A percentile compares a stretch with the other conserved stretches of the same genome.
These are phyloP conservation scores for Lacanobia oleracea DNA, from an alignment of 2,888 invertebrate species.

Conservation along the genomic window DNA sequence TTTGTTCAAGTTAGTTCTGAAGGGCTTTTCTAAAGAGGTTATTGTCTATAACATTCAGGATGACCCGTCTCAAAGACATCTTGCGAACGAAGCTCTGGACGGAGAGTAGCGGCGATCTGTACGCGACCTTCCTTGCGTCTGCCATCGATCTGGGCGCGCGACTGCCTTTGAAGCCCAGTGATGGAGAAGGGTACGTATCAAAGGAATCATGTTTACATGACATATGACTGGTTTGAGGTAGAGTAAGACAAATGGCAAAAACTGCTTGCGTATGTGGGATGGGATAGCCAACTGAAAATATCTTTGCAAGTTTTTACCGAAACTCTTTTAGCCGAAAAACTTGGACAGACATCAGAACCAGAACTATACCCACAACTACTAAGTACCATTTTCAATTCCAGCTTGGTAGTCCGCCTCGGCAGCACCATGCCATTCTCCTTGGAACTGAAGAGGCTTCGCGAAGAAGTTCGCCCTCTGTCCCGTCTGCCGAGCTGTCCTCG, in stretches of 20 bases:
- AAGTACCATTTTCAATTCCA: slow-evolving; percentile 68
- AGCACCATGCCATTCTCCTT: slow-evolving; percentile 94
- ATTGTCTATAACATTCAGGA: slow-evolving; percentile 78
- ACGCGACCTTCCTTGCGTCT: slow-evolving; percentile 96
- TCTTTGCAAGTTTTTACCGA: too few relatives aligned
- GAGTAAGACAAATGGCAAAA: too few relatives aligned
- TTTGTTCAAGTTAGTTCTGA: too few relatives aligned
- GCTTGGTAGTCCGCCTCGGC: slow-evolving; percentile 95
- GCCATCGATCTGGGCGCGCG: slow-evolving; percentile 96
- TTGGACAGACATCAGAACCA: too few relatives aligned
- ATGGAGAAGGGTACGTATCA: slow-evolving; percentile 95
- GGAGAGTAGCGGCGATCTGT: slow-evolving; percentile 93
- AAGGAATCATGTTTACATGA: neutral
- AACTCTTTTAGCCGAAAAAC: too few relatives aligned
- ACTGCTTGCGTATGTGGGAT: too few relatives aligned
- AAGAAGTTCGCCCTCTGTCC: slow-evolving; percentile 95
- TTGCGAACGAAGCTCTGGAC: slow-evolving; percentile 95
- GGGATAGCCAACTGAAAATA: too few relatives aligned
- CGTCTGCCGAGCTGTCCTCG: slow-evolving; percentile 94
- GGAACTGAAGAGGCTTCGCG: slow-evolving; percentile 92
- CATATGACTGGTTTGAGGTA: too few relatives aligned
- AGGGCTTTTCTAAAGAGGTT: neutral
- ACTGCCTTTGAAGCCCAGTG: slow-evolving; percentile 94
- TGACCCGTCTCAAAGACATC: slow-evolving; percentile 94
- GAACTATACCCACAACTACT: too few relatives aligned